Percentiles rank a stretch among this genome's conserved stretches.
Conservation (phyloP, 2,113 vertebrate species). For the Petrocephalus zakoni region DNA sequence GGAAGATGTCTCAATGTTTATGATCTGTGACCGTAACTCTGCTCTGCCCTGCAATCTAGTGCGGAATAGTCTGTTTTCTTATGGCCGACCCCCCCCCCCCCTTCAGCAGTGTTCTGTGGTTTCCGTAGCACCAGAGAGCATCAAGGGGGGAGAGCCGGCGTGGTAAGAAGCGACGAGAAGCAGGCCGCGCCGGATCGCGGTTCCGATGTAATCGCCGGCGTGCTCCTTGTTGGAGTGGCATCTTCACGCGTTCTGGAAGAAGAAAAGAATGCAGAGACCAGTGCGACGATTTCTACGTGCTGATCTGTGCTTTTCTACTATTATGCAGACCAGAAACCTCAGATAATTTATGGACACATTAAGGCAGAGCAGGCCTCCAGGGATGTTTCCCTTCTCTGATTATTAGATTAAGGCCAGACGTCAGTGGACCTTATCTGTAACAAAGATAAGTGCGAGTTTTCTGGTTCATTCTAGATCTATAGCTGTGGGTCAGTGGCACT, state of each 20-base stretch:
- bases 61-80: neutral
- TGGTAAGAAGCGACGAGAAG: neutral
- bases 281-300: neutral
- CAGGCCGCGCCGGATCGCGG: neutral
- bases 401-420: constrained; percentile 21
- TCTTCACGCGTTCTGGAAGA: neutral
- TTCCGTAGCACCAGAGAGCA: too few species aligned
- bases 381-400: constrained; percentile 17
- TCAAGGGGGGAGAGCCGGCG: neutral
- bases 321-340: neutral
- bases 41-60: neutral
- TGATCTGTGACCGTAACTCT: neutral
- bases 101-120: neutral
- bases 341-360: neutral
- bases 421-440: neutral
- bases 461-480: neutral
- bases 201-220: neutral
- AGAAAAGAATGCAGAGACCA: neutral
- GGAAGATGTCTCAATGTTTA: neutral
- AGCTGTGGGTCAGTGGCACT: neutral
- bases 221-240: neutral
- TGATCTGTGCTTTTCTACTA: neutral
- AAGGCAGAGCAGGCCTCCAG: neutral
- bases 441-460: neutral
- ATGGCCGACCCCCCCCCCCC: neutral